Conservation (phyloP, 2,797 vertebrate species). For the Apogon talboti region DNA sequence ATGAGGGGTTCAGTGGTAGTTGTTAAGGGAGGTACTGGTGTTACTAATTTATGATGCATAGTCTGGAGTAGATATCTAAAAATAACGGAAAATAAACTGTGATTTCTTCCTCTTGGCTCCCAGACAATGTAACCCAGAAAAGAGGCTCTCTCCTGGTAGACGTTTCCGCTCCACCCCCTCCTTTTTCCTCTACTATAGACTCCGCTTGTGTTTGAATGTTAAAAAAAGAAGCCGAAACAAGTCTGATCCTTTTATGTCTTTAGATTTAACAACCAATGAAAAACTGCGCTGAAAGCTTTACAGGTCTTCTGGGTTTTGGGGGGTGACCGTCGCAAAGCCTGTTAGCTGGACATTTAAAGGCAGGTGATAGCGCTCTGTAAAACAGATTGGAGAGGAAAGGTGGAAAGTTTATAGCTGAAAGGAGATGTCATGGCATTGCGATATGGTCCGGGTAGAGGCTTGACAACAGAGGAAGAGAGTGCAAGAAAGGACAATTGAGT, state of each 20-base stretch:
- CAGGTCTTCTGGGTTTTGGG: conserved; percentile 66
- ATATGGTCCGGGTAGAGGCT: conserved; percentile 44
- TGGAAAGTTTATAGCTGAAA: conserved; percentile 69
- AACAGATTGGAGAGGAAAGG: conserved; percentile 70
- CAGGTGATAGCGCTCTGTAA: conserved; percentile 72
- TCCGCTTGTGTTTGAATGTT: conserved; percentile 57
- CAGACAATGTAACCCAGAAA: conserved; percentile 41
- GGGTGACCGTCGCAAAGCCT: conserved; percentile 72
- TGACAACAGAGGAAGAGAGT: conserved; percentile 30
- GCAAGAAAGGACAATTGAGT: conserved; percentile 57
- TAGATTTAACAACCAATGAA: conserved; percentile 78
- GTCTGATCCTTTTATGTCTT: conserved; percentile 69
- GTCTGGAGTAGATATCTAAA: conserved; percentile 47
- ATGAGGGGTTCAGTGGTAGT: conserved; percentile 12
- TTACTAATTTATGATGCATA: conserved; percentile 50
- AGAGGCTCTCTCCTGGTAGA: conserved; percentile 25
- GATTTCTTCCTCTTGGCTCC: conserved; percentile 33
- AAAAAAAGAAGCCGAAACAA: conserved; percentile 48
- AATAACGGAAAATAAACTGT: conserved; percentile 45
- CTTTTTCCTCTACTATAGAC: conserved; percentile 16
- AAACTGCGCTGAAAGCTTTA: conserved; percentile 76
- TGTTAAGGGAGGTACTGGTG: conserved; percentile 20
- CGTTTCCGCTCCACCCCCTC: not conserved
- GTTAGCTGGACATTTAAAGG: conserved; percentile 69
- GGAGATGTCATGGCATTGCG: conserved; percentile 63